Percentiles rank a stretch among this genome's conserved stretches.
Evolutionary conservation across 2,797 vertebrate species (phyloP).

Genomic region (Spondyliosoma cantharus): DNA sequence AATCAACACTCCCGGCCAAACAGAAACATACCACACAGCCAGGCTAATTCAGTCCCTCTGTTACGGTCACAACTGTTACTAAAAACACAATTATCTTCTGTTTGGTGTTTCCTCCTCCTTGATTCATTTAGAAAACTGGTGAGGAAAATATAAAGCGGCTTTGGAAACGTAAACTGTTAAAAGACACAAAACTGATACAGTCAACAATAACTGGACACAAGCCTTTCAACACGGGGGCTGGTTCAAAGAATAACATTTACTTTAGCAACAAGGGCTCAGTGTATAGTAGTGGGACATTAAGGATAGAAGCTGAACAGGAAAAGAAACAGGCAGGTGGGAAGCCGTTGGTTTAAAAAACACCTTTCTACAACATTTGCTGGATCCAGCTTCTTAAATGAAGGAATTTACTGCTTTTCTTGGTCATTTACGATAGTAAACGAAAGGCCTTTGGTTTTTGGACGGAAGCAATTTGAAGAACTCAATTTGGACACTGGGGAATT

Average conservation of each 20-base stretch:
- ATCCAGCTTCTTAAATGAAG: too few species aligned
- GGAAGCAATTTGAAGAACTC: too few species aligned
- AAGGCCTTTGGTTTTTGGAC: too few species aligned
- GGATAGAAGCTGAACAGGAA: neutral
- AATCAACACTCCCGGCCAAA: constrained; percentile 58
- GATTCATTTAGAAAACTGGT: neutral
- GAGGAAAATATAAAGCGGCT: neutral
- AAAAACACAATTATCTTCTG: constrained; percentile 47
- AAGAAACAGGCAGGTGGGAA: constrained; percentile 2
- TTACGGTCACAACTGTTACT: constrained; percentile 24
- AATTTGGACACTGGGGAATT: too few species aligned
- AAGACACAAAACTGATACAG: constrained; percentile 22
- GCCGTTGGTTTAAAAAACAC: neutral
- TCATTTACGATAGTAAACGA: too few species aligned
- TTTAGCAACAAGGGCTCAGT: constrained; percentile 18
- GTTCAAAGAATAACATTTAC: constrained; percentile 38
- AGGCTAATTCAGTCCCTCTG: constrained; percentile 40
- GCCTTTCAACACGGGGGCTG: neutral
- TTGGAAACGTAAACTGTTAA: constrained; percentile 11
- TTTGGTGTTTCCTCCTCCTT: constrained; percentile 25
- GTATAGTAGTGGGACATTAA: neutral
- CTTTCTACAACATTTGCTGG: too few species aligned
- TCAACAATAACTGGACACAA: constrained; percentile 21
- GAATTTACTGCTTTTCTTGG: too few species aligned
- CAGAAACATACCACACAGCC: constrained; percentile 48